Evolutionary conservation across 2,113 vertebrate species (phyloP), one percentile per base, ranked within the genome.

Genomic region (Diphyllodes magnificus): DNA sequence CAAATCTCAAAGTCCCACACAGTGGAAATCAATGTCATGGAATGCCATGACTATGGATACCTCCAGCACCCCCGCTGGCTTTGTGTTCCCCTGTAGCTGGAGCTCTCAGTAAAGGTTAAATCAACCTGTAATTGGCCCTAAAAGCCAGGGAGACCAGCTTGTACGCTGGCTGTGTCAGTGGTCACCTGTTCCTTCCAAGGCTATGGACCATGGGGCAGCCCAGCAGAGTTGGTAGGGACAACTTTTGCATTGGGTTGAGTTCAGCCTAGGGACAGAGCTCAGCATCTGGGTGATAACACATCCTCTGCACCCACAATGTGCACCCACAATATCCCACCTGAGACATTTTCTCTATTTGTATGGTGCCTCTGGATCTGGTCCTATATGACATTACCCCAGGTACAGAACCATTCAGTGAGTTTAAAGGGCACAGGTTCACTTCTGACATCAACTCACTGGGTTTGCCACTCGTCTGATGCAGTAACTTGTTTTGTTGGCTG

Each of bases 381-480:
- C 13, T 16, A 23, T 3, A 1, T 54, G 60, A 19, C 50, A 39
- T 51, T 51, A 35, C 20, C 12, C 24, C 19, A 50, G 49, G 11
- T 68, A 44, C 0, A 0, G 37, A 79, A 21, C 11, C 15, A 2
- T 78, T 45, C 39, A n/a, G 33, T 60, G 76, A 73, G 17, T 40
- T 14, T 21, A 39, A n/a, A 49, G 27, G 39, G 12, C 31, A 33
- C 28, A 54, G 20, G 15, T 35, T 83, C 73, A 61, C 17, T 61
- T 42, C 45, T 56, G 35, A 11, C 35, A 9, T 28, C 0, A 0
- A 37, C 13, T 56, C 4, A 0, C 15, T 56, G 50, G 11, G 13
- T 79, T 82, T 91, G 60, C 25, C 51, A 13, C 17, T 51, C 1
- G 0, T 71, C 47, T 68, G 20, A 73, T 75, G n/a, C 45, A 71